Conservation (phyloP, 1,140 invertebrate genomes). For the Apis cerana region DNA sequence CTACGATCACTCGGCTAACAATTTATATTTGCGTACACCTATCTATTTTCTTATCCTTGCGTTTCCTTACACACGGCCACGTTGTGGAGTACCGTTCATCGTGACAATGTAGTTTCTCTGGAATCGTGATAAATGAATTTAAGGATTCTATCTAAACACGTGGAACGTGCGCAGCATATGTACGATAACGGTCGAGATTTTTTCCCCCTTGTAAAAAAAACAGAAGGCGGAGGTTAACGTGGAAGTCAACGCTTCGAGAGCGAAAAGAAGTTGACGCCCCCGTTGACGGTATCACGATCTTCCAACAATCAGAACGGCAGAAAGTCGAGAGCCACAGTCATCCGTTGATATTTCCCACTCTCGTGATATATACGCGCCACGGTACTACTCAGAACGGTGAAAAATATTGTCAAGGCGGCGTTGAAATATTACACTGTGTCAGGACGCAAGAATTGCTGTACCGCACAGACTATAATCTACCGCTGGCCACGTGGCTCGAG, state of each 20-base stretch:
- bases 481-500: constrained; percentile 46
- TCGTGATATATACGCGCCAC: constrained; percentile 38
- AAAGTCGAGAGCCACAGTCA: constrained; percentile 43
- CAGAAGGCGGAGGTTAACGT: constrained; percentile 14
- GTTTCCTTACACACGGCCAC: too few relatives aligned
- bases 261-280: constrained; percentile 7
- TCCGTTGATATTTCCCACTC: constrained; percentile 58
- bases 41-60: too few relatives aligned
- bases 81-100: neutral
- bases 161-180: neutral
- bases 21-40: neutral
- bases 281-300: constrained; percentile 37
- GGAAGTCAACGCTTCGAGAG: neutral
- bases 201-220: neutral
- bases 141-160: neutral
- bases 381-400: constrained; percentile 28
- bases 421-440: constrained; percentile 66
- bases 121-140: neutral
- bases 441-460: constrained; percentile 61
- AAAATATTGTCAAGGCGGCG: constrained; percentile 67
- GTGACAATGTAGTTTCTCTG: neutral
- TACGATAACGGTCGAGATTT: constrained; percentile 11
- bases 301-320: constrained; percentile 34
- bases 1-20: neutral
- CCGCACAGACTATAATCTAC: constrained; percentile 65